A percentile compares a stretch with the other conserved stretches of the same genome.
Conservation (phyloP, 2,888 invertebrate species). For the Acleris sparsana region DNA sequence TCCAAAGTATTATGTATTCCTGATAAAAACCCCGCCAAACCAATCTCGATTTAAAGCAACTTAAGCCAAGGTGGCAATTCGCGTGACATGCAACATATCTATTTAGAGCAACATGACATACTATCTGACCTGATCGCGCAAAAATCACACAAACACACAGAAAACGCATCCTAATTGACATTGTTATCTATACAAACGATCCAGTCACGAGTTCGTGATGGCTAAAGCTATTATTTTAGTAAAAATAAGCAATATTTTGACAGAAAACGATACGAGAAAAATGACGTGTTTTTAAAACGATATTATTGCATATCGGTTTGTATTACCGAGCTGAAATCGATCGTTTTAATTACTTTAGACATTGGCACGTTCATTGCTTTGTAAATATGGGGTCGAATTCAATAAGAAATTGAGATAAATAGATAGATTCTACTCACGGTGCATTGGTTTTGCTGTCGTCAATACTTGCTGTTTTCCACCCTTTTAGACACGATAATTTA, state of each 20-base stretch:
- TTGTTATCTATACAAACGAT: conserved; percentile 6
- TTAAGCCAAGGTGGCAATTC: conserved; percentile 9
- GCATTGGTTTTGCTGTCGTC: conserved; percentile 30
- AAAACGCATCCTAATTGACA: conserved; percentile 8
- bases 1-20: conserved; percentile 6
- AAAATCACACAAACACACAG: conserved; percentile 18
- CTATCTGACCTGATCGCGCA: conserved; percentile 12
- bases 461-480: conserved; percentile 33
- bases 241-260: conserved; percentile 14
- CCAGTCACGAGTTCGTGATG: conserved; percentile 2
- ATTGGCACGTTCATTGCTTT: background rate
- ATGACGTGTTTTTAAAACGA: conserved; percentile 22
- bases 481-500: conserved; percentile 20
- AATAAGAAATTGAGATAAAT: background rate
- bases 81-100: conserved; percentile 5
- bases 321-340: conserved; percentile 3
- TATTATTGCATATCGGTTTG: conserved; percentile 2
- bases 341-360: conserved; percentile 1
- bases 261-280: conserved; percentile 2
- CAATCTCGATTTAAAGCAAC: background rate
- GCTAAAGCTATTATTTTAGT: background rate
- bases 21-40: conserved; percentile 20
- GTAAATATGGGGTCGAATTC: background rate
- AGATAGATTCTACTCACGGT: conserved; percentile 28
- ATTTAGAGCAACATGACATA: conserved; percentile 32